phyloP scores from a whole-genome alignment of 1,140 invertebrate species.

The Popillia japonica region DNA sequence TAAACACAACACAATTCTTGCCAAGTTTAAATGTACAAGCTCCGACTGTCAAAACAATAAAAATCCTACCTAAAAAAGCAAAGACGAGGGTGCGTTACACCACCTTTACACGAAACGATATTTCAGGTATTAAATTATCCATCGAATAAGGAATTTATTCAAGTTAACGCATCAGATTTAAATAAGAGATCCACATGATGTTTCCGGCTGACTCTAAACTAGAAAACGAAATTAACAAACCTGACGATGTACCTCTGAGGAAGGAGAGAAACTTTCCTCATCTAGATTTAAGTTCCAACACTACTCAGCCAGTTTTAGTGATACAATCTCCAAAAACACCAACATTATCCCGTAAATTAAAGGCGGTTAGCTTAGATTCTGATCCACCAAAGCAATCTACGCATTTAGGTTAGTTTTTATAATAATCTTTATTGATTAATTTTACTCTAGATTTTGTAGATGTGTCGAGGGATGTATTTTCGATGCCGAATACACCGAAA shows the following conservation, averaged over 20 bases:
- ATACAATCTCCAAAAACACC: constrained; percentile 59
- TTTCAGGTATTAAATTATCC: background rate
- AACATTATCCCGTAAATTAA: constrained; percentile 58
- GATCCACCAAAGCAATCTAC: constrained; percentile 52
- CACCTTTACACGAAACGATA: background rate
- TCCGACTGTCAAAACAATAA: constrained; percentile 2
- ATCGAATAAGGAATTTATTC: background rate
- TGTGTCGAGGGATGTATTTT: constrained; percentile 57
- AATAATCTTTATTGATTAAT: background rate
- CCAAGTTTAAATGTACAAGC: constrained; percentile 28
- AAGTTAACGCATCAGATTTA: constrained; percentile 3
- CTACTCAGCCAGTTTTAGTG: constrained; percentile 54
- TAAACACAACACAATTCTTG: constrained; percentile 13
- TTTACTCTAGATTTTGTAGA: constrained; percentile 46
- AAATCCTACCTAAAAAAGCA: background rate
- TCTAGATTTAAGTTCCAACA: constrained; percentile 48
- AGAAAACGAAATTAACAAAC: constrained; percentile 10
- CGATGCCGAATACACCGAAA: constrained; percentile 60
- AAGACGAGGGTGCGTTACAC: background rate
- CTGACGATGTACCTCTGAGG: constrained; percentile 41
- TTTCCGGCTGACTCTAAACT: background rate
- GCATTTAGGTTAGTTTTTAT: constrained; percentile 18
- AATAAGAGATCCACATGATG: background rate
- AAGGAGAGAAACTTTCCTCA: constrained; percentile 55
- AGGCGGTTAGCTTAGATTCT: constrained; percentile 60